Evolutionary conservation across 2,888 invertebrate genomes (phyloP).

Genomic region (Heliothis peltigera): DNA sequence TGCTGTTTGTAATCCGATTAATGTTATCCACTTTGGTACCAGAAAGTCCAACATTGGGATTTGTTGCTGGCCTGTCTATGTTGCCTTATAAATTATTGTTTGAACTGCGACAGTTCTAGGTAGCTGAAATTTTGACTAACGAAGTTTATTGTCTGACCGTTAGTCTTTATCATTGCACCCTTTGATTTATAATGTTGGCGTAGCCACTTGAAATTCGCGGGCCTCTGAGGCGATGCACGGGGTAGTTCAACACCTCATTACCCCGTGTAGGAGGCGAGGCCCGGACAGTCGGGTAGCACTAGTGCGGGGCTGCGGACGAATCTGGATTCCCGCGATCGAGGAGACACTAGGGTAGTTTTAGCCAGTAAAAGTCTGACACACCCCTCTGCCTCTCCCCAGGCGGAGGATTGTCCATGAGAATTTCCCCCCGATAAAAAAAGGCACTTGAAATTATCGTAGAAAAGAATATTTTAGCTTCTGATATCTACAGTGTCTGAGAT

Average conservation of each 20-base stretch:
- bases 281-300: too few relatives aligned
- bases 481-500: neutral
- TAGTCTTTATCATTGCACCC: conserved; percentile 17
- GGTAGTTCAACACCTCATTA: too few relatives aligned
- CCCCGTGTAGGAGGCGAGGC: too few relatives aligned
- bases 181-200: conserved; percentile 12
- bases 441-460: neutral
- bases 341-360: too few relatives aligned
- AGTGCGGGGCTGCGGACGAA: too few relatives aligned
- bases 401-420: too few relatives aligned
- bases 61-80: conserved; percentile 36
- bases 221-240: too few relatives aligned
- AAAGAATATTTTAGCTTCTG: conserved; percentile 9
- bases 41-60: conserved; percentile 35
- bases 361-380: too few relatives aligned
- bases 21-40: conserved; percentile 42
- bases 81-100: conserved; percentile 45
- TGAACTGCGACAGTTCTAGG: conserved; percentile 12
- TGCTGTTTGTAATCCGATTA: conserved; percentile 64
- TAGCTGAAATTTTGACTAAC: conserved; percentile 17
- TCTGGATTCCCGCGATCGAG: too few relatives aligned
- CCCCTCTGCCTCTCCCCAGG: too few relatives aligned
- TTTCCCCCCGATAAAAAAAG: too few relatives aligned
- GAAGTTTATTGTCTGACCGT: conserved; percentile 20
- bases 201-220: neutral